Evolutionary conservation across 2,797 vertebrate genomes (phyloP), one percentile per base, ranked within the genome.

Genomic region (Xerus rutilus): DNA sequence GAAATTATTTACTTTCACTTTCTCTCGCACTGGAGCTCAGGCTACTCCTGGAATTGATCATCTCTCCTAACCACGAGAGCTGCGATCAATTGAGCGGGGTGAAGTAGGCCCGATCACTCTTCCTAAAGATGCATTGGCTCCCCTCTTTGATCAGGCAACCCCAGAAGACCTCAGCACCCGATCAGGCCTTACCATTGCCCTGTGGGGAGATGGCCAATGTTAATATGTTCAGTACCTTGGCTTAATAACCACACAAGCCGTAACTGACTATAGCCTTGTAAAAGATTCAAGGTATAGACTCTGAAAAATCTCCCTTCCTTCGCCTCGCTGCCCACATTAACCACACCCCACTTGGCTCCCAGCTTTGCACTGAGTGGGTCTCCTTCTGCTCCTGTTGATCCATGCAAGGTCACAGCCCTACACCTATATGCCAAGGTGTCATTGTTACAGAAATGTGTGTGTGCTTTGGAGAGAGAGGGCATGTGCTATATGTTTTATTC

Each of bases 1-100:
- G 97, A 97, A 97, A 93, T 91, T 91, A 92, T 86, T 77, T 86
- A 49, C 95, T 95, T 96, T 97, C 92, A 20, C 73, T 93, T 65
- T 15, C 70, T 35, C 64, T 94, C 89, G 65, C 91, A 43, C 74
- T 73, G 92, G 93, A 64, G 70, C 93, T 74, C 96, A 84, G 95
- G 62, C 96, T 69, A 47, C 84, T 73, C 70, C 90, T 72, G 45
- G 62, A 93, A 95, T 49, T 65, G 95, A 95, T 96, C 57, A 78
- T 1, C 10, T 59, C 32, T 78, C n/a, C 94, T 78, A 86, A 94
- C 76, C 65, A 79, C 72, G 2, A 17, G 74, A 13, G 70, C 81
- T 86, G 90, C 62, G 32, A 94, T 90, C 85, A 96, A 95, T 96
- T n/a, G 67, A 96, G 86, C 70, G 81, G 13, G 64, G 73, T 52